A percentile compares a stretch with the other conserved stretches of the same genome.
These are phyloP conservation scores for Aromia moschata DNA, from an alignment of 2,888 invertebrate genomes.

Conservation along the genomic window DNA sequence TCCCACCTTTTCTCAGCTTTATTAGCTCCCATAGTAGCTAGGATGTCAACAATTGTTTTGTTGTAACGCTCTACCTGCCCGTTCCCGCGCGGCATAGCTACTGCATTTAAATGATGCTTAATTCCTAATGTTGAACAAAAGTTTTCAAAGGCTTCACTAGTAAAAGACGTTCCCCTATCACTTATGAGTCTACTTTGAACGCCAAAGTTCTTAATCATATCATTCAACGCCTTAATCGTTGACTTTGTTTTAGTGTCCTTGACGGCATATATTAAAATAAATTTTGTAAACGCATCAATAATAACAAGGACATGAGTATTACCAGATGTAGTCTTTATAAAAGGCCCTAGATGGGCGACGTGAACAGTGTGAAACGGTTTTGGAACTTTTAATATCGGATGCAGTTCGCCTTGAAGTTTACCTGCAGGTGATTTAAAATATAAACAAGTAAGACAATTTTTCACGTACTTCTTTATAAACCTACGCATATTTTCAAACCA, in stretches of 20 bases:
- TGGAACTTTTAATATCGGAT: neutral
- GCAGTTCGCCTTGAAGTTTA: neutral
- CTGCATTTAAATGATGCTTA: too few relatives aligned
- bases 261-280: neutral
- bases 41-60: neutral
- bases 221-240: neutral
- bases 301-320: neutral
- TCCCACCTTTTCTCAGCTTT: neutral
- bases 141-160: neutral
- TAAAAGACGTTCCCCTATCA: neutral
- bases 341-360: neutral
- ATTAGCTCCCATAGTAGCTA: neutral
- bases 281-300: neutral
- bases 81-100: neutral
- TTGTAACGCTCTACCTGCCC: neutral
- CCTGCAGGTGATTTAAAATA: neutral
- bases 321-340: neutral
- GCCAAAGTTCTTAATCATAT: neutral
- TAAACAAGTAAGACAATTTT: neutral
- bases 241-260: neutral
- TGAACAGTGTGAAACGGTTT: neutral
- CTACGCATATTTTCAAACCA: neutral
- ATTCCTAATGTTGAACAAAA: neutral
- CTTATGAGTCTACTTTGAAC: neutral
- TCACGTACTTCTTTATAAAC: neutral